Base-by-base conservation (phyloP, 2,888 invertebrate species). In the Periphyllus acericola region DNA sequence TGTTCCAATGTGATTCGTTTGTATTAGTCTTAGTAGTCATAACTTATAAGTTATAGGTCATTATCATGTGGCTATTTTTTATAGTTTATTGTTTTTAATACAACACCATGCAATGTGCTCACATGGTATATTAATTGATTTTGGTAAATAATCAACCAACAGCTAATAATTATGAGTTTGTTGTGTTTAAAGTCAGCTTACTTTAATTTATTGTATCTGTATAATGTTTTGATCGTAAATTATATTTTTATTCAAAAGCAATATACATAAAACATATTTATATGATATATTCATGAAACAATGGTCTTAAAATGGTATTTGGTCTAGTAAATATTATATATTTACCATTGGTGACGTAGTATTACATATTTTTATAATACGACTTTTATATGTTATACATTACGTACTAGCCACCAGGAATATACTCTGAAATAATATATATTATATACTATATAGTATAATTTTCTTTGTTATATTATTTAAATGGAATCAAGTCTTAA, bases 81-180 rank as follows among this genome's bases (percentile, higher is more conserved):
- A 52, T 36, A n/a, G 36, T n/a, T 66, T 60, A 80, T 80, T 80
- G 60, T 80, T 60, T 80, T 80, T n/a, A 66, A 60, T 80, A 71
- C 32, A 68, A 81, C 14, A 68, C 21, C 14, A n/a, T 11, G 6
- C 11, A 17, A 72, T 72, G 36, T 21, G n/a, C 29, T n/a, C 34
- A 60, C 1, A 9, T 80, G 34, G 36, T 34, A 66, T n/a, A 60
- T n/a, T n/a, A 60, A 29, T 66, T 8, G 3, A 36, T n/a, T 17
- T 66, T 79, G n/a, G 14, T 32, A 32, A n/a, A 52, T 55, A 25
- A 60, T 29, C 3, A 68, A 29, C 11, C 11, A 29, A 68, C 25
- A 21, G 25, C 9, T 21, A 55, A 78, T 55, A 34, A 32, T 55
- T 21, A 21, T 32, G 32, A 55, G 32, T 34, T 79, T 34, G 34